Evolutionary conservation across 2,888 invertebrate species (phyloP).

Genomic region (Melanophora roralis): DNA sequence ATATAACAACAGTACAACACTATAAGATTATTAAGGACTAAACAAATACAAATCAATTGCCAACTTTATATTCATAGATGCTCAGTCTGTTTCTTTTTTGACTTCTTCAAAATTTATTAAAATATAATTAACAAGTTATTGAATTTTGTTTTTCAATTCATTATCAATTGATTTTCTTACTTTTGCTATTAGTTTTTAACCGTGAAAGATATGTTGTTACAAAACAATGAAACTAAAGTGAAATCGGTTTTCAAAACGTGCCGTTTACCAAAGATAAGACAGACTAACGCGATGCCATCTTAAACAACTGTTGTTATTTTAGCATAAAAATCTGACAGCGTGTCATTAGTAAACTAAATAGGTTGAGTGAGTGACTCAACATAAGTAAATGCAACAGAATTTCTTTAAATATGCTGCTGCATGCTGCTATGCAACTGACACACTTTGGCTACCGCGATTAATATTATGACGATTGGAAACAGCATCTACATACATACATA

Average conservation of each 20-base stretch:
- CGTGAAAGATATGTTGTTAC: not conserved
- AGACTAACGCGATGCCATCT: not conserved
- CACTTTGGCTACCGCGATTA: not conserved
- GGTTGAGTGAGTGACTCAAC: slow-evolving; percentile 40
- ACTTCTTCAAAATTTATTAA: not conserved
- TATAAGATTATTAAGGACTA: not conserved
- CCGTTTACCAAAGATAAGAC: not conserved
- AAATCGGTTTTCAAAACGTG: slow-evolving; percentile 11
- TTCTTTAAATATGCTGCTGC: not conserved
- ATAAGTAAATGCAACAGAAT: slow-evolving; percentile 1
- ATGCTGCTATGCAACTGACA: slow-evolving; percentile 48
- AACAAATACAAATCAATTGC: slow-evolving; percentile 24
- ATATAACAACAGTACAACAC: no score
- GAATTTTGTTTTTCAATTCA: slow-evolving; percentile 26
- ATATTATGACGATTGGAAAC: not conserved
- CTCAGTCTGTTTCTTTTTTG: not conserved
- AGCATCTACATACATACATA: not conserved
- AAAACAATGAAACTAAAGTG: slow-evolving; percentile 6
- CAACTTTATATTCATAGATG: slow-evolving; percentile 15
- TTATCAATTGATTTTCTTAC: not conserved
- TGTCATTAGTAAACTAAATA: slow-evolving; percentile 28
- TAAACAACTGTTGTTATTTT: slow-evolving; percentile 53
- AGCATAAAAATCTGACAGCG: slow-evolving; percentile 53
- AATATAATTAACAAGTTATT: slow-evolving; percentile 21
- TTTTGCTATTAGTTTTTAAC: not conserved